These are phyloP conservation scores for Aphidius gifuensis DNA, from an alignment of 1,140 invertebrate species.

Conservation along the genomic window DNA sequence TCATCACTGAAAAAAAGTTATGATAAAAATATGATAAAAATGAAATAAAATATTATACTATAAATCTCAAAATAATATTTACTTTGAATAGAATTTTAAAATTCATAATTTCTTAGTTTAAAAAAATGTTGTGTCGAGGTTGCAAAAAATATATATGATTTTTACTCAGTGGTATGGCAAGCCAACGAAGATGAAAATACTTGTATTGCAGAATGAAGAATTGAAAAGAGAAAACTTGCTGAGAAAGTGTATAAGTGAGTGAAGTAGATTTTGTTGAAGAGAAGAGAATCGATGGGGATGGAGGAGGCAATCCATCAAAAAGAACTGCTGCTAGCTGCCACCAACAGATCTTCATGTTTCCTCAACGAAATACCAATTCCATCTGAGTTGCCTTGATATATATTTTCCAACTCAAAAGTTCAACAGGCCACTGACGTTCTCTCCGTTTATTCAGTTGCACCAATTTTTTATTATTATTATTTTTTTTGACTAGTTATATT, in stretches of 20 bases:
- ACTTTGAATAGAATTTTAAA: too few species aligned
- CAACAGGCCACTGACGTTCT: slow-evolving; percentile 8
- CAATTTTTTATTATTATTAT: neutral
- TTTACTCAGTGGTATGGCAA: neutral
- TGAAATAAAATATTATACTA: too few species aligned
- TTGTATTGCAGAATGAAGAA: neutral
- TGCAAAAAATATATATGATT: too few species aligned
- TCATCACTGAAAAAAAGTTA: too few species aligned
- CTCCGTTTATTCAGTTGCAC: neutral
- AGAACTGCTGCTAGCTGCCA: slow-evolving; percentile 45
- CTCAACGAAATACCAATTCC: slow-evolving; percentile 36
- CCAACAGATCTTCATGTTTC: slow-evolving; percentile 37
- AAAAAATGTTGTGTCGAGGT: too few species aligned
- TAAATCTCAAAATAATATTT: too few species aligned
- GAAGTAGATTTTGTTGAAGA: slow-evolving; percentile 27
- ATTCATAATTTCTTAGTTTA: too few species aligned
- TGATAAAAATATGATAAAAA: too few species aligned
- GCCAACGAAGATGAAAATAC: neutral
- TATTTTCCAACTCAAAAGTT: slow-evolving; percentile 29
- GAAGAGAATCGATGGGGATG: slow-evolving; percentile 38
- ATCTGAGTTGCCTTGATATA: slow-evolving; percentile 22
- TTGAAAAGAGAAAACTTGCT: neutral
- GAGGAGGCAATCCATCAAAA: slow-evolving; percentile 48
- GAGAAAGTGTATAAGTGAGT: slow-evolving; percentile 20
- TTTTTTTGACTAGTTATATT: slow-evolving; percentile 27